These are phyloP conservation scores for Neotragus pygmaeus DNA, from an alignment of 2,113 vertebrate genomes.

Conservation along the genomic window DNA sequence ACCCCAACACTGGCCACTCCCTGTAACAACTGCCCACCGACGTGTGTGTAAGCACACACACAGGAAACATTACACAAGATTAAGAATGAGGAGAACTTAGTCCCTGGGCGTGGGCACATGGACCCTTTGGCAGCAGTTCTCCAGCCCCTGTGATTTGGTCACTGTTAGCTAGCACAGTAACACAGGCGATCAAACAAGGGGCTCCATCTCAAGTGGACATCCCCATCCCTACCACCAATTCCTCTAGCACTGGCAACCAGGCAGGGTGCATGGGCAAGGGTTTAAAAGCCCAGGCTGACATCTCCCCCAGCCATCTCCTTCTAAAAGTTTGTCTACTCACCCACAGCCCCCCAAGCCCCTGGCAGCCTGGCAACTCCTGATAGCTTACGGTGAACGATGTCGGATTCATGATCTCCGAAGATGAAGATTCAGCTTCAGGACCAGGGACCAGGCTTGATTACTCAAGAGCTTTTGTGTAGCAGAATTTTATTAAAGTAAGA, in stretches of 20 bases:
- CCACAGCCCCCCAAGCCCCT: neutral
- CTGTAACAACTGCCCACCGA: neutral
- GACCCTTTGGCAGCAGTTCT: neutral
- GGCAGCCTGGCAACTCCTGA: neutral
- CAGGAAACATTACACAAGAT: neutral
- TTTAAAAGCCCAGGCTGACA: neutral
- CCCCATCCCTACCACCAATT: neutral
- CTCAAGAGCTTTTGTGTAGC: neutral
- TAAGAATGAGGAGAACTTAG: neutral
- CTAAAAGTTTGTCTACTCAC: neutral
- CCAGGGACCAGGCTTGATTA: neutral
- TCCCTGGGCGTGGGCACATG: neutral
- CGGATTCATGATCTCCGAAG: neutral
- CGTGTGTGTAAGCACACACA: neutral
- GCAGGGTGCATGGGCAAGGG: neutral
- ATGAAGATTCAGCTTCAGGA: no score
- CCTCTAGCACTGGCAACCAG: neutral
- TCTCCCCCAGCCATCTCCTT: neutral
- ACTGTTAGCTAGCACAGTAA: neutral
- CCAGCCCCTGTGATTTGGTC: neutral
- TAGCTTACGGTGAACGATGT: neutral
- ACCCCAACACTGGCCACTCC: no score
- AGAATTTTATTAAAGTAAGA: neutral
- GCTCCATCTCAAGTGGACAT: neutral
- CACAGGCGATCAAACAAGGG: neutral